These are phyloP conservation scores for Tetragonula clypearis DNA, from an alignment of 1,140 invertebrate species.

Conservation along the genomic window DNA sequence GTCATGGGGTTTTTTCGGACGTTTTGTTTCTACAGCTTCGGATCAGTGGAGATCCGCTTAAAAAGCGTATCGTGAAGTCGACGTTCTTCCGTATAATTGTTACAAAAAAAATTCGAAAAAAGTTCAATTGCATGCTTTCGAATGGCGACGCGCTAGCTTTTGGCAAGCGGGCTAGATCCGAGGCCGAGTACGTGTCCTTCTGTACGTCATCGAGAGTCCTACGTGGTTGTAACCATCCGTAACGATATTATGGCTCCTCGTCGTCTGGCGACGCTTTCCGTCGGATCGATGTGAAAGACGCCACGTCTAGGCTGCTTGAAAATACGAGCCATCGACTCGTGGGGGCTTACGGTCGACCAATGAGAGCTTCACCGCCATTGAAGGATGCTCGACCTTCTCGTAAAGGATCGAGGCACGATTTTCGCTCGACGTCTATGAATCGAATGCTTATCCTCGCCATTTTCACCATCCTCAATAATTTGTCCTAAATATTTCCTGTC, in stretches of 20 bases:
- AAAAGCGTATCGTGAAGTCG: too few relatives aligned
- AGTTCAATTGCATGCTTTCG: too few relatives aligned
- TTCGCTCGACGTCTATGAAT: neutral
- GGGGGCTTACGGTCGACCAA: conserved; percentile 20
- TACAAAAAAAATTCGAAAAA: too few relatives aligned
- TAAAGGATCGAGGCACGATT: neutral
- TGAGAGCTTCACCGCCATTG: neutral
- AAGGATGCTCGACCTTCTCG: conserved; percentile 14
- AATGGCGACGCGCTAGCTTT: too few relatives aligned
- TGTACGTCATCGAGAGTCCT: neutral
- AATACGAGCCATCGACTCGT: conserved; percentile 41
- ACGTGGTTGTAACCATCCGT: conserved; percentile 25
- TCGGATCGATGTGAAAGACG: conserved; percentile 47
- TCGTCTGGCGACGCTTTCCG: conserved; percentile 40
- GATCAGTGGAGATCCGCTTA: too few relatives aligned
- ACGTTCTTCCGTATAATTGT: too few relatives aligned
- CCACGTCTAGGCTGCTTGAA: conserved; percentile 35
- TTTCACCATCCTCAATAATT: neutral
- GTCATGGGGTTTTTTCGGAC: too few relatives aligned
- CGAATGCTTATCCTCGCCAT: neutral
- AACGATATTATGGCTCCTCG: conserved; percentile 46
- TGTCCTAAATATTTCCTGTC: neutral
- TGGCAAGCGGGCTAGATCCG: too few relatives aligned
- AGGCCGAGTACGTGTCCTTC: too few relatives aligned
- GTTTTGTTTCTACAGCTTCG: too few relatives aligned